A percentile compares a stretch with the other conserved stretches of the same genome.
phyloP scores from a whole-genome alignment of 2,113 vertebrate species.

The Pan troglodytes region NHGRI_mPanTro3-v2.1_pri NC_072404.2:139332501-139333000 shows the following conservation, averaged over 20 bases:
- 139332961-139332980: not conserved
- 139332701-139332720: not conserved
- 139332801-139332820: not conserved
- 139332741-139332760: not conserved
- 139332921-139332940: not conserved
- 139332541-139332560: fast-evolving
- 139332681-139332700: not conserved
- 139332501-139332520: not conserved
- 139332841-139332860: not conserved
- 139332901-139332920: not conserved
- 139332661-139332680: not conserved
- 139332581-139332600: not conserved
- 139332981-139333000: not conserved
- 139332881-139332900: not conserved
- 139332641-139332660: not conserved
- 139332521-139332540: not conserved
- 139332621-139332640: not conserved
- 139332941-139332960: not conserved
- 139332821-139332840: not conserved
- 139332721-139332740: not conserved
- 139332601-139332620: not conserved
- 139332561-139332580: not conserved
- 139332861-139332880: not conserved
- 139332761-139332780: not conserved
- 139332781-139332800: constrained; percentile 14